phyloP scores from a whole-genome alignment of 1,140 invertebrate genomes.

The Eufriesea mexicana region DNA sequence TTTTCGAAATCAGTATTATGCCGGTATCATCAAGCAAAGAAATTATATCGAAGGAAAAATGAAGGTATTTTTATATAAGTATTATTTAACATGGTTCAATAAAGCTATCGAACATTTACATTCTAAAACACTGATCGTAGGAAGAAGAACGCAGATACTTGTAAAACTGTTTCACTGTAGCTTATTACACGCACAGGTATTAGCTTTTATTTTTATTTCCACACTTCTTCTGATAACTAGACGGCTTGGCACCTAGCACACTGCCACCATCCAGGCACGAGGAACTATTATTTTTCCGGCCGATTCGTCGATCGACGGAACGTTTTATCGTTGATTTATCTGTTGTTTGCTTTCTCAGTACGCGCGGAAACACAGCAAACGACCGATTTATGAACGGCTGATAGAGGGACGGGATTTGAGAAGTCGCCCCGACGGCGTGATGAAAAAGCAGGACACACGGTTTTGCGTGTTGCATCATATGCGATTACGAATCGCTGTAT shows the following conservation, averaged over 20 bases:
- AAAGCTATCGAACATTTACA: too few relatives aligned
- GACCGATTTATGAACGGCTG: conserved; percentile 63
- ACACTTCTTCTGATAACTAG: conserved; percentile 45
- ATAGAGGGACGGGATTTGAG: conserved; percentile 24
- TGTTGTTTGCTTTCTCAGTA: conserved; percentile 61
- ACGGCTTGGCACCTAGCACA: conserved; percentile 60
- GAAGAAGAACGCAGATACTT: too few relatives aligned
- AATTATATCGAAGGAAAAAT: neutral
- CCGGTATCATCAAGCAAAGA: neutral
- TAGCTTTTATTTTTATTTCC: conserved; percentile 57
- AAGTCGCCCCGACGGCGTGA: neutral
- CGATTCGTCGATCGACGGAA: conserved; percentile 58
- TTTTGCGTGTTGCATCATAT: conserved; percentile 16
- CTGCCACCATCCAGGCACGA: conserved; percentile 48
- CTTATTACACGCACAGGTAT: neutral
- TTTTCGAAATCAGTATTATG: neutral
- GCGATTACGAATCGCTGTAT: conserved; percentile 5
- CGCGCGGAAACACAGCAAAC: conserved; percentile 50
- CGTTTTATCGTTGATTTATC: conserved; percentile 65
- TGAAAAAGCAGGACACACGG: conserved; percentile 6
- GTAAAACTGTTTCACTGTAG: neutral
- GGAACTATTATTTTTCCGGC: conserved; percentile 67
- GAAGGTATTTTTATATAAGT: neutral
- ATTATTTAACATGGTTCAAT: too few relatives aligned
- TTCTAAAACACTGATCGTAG: too few relatives aligned